A percentile compares a stretch with the other conserved stretches of the same genome.
Conservation (phyloP, 2,797 vertebrate genomes). For the Sciurus vulgaris region DNA sequence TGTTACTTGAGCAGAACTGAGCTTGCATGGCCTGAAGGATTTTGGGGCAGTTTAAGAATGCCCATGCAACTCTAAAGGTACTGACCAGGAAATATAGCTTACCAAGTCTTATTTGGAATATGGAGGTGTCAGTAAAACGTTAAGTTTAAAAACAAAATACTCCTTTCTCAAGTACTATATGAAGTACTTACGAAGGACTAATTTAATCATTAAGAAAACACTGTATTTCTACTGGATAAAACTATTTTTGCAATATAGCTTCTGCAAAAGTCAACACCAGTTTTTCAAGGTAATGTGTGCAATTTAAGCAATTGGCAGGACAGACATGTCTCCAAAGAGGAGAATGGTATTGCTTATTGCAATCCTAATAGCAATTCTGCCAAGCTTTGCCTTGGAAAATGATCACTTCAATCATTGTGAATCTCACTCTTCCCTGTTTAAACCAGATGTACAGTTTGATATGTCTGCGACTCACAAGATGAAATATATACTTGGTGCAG, state of each 20-base stretch:
- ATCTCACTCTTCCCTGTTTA: background rate
- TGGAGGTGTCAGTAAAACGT: slow-evolving; percentile 13
- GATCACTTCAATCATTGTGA: background rate
- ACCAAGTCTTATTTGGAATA: background rate
- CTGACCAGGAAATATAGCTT: slow-evolving; percentile 49
- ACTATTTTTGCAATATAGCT: slow-evolving; percentile 36
- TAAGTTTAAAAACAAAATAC: slow-evolving; percentile 27
- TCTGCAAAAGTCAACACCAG: slow-evolving; percentile 33
- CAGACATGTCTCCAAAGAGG: background rate
- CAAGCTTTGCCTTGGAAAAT: background rate
- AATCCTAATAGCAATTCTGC: background rate
- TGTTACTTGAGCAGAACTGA: slow-evolving; percentile 8
- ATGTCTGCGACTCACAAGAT: background rate
- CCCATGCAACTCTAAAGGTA: background rate
- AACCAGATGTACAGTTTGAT: background rate
- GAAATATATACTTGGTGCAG: background rate
- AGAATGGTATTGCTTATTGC: background rate
- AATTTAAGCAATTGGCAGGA: slow-evolving; percentile 38
- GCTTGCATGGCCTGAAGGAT: slow-evolving; percentile 18
- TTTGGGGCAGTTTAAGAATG: background rate
- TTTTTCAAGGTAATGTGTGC: slow-evolving; percentile 35
- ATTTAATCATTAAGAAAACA: slow-evolving; percentile 40
- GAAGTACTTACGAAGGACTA: background rate
- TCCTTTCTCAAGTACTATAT: background rate
- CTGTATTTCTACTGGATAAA: slow-evolving; percentile 31